Evolutionary conservation across 2,113 vertebrate genomes (phyloP).

Genomic region (Ictidomys tridecemlineatus): DNA sequence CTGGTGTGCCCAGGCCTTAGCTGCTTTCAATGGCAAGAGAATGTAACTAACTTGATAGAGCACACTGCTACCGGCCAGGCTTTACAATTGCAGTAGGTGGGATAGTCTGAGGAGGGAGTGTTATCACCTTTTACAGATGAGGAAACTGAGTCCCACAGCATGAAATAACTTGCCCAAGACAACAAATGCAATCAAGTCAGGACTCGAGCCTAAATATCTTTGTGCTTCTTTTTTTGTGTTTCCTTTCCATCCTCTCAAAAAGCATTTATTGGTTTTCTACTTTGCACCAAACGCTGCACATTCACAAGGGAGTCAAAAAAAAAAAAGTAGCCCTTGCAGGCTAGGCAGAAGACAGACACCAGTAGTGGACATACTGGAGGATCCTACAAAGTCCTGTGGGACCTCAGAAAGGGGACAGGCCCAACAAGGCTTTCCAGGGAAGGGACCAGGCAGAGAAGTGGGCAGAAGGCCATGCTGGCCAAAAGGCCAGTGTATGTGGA

Average conservation of each 20-base stretch:
- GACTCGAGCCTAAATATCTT: neutral
- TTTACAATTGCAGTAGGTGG: neutral
- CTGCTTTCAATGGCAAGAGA: neutral
- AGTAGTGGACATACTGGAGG: neutral
- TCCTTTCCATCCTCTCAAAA: neutral
- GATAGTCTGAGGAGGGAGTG: neutral
- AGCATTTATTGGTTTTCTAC: neutral
- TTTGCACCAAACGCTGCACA: neutral
- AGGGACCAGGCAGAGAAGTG: neutral
- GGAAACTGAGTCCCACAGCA: neutral
- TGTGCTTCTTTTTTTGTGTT: slow-evolving; percentile 18
- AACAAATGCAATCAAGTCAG: neutral
- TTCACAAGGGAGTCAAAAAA: neutral
- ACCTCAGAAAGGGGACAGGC: neutral
- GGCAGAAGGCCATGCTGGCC: neutral
- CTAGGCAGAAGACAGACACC: neutral
- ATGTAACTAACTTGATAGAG: neutral
- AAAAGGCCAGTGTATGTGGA: accelerated
- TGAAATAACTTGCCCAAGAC: neutral
- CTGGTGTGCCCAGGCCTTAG: neutral
- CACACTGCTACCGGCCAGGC: neutral
- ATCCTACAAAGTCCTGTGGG: neutral
- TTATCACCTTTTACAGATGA: neutral
- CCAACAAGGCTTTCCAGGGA: neutral
- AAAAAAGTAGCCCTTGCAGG: too few species aligned